Base-by-base conservation (phyloP, 1,140 invertebrate species). In the Papilio dardanus region DNA sequence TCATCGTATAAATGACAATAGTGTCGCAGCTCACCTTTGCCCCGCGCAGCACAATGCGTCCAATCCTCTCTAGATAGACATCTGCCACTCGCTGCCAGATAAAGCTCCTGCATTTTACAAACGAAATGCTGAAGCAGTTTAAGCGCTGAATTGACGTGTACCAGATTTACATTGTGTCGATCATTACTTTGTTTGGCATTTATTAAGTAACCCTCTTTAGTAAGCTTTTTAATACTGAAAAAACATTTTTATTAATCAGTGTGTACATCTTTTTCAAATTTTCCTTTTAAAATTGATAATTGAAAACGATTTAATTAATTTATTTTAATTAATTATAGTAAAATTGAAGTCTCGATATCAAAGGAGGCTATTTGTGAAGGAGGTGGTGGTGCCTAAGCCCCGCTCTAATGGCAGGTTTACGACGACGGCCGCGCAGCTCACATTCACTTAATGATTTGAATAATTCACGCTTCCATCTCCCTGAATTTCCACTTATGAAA, bases 51-150 rank as follows among this genome's bases (percentile, higher is more conserved):
- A 62, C 50, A 46, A 19, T 46, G 54, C 24, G 54, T 62, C 54
- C 54, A 28, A 28, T 62, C 54, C 54, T 28, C 54, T 62, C 54
- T 62, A 30, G 21, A 62, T 62, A 28, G 54, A 62, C 54, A 28
- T 62, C 54, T 62, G 54, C 54, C 54, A 62, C 10, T 62, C 24
- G 24, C 54, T 14, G 54, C 24, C 24, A 19, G 21, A 3, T 28
- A 58, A 62, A 28, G 12, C 54, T 62, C 3, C 24, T 30, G 24
- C 21, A 62, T 62, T 62, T 62, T 62, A 62, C 24, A 62, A 62
- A 62, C 54, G 54, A 28, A 62, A 62, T 28, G 3, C 12, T 62
- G 3, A 62, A 62, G 54, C 54, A 62, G 24, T 62, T 62, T 62
- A 62, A 16, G 10, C 54, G 54, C 12, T 28, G 24, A 62, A 28